Conservation (phyloP, 2,113 vertebrate species). For the Phrynosoma platyrhinos region DNA sequence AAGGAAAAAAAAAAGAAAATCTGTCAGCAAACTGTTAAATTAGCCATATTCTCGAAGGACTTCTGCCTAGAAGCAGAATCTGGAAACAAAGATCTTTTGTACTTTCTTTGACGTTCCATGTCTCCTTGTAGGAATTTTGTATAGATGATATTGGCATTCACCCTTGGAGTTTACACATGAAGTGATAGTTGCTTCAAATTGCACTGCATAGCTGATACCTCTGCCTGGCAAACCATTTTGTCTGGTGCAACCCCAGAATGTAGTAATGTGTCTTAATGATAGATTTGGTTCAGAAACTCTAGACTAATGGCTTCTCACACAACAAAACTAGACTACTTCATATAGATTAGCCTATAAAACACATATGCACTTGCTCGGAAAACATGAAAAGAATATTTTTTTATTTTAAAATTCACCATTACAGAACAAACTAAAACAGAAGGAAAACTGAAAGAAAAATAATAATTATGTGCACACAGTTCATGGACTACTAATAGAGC, state of each 20-base stretch:
- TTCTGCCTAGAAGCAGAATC: constrained; percentile 30
- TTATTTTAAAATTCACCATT: too few species aligned
- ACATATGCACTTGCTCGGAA: too few species aligned
- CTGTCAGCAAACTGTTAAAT: constrained; percentile 26
- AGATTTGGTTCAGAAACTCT: background rate
- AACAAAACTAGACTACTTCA: background rate
- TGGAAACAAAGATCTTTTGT: constrained; percentile 27
- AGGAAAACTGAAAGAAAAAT: too few species aligned
- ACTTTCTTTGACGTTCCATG: constrained; percentile 9
- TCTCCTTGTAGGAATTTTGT: background rate
- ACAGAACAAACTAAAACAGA: too few species aligned
- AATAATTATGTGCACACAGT: too few species aligned
- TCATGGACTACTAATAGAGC: too few species aligned
- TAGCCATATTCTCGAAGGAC: constrained; percentile 6
- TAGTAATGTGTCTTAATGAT: background rate
- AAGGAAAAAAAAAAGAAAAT: constrained; percentile 9
- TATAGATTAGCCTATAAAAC: too few species aligned
- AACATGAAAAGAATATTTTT: too few species aligned
- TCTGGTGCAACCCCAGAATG: background rate
- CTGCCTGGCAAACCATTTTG: background rate
- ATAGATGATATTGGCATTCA: background rate
- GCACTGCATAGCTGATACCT: background rate
- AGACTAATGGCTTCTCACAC: background rate
- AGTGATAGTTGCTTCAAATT: background rate
- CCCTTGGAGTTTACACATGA: background rate